phyloP scores from a whole-genome alignment of 2,113 vertebrate genomes.

The Prolemur simus region DNA sequence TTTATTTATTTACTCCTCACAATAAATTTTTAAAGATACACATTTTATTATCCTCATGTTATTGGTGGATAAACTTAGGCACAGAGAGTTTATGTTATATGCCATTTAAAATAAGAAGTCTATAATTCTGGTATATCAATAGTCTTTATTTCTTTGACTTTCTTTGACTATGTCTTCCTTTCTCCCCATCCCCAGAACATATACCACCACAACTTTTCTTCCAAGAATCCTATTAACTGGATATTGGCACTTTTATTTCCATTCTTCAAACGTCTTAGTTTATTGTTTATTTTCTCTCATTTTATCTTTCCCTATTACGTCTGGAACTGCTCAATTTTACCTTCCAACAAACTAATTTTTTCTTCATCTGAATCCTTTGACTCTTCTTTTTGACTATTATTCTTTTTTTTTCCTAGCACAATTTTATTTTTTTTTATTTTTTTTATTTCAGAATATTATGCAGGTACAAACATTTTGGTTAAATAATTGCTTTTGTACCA shows the following conservation, averaged over 20 bases:
- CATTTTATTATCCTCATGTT: not conserved
- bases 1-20: not conserved
- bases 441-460: no score
- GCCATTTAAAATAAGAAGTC: not conserved
- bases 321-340: not conserved
- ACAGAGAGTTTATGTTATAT: not conserved
- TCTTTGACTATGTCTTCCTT: not conserved
- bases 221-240: not conserved
- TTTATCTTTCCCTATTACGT: not conserved
- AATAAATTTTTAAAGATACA: not conserved
- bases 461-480: no score
- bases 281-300: not conserved
- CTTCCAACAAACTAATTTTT: not conserved
- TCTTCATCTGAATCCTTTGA: not conserved
- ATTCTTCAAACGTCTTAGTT: not conserved
- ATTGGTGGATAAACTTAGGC: not conserved
- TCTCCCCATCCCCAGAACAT: not conserved
- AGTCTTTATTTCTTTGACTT: not conserved
- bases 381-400: not conserved
- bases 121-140: not conserved
- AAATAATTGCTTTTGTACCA: no score
- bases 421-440: not conserved
- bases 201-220: not conserved
- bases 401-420: not conserved
- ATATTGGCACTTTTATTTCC: not conserved